A percentile compares a stretch with the other conserved stretches of the same genome.
These are phyloP conservation scores for Ctenodactylus gundi DNA, from an alignment of 2,113 vertebrate genomes.

Conservation along the genomic window DNA sequence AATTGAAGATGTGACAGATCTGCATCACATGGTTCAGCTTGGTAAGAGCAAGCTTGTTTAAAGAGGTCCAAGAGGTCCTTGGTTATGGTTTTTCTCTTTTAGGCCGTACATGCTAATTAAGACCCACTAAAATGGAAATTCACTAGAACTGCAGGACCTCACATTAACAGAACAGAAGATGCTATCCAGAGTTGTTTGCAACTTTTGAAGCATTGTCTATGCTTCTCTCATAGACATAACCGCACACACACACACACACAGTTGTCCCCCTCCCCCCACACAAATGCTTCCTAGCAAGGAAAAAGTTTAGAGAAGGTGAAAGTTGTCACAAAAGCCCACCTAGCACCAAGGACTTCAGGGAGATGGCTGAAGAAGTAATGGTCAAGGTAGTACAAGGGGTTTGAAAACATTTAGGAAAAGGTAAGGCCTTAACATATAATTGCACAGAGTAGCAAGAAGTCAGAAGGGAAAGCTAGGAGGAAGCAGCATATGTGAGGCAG, in stretches of 20 bases:
- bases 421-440: conserved; percentile 75
- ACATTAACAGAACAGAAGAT: conserved; percentile 50
- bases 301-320: conserved; percentile 68
- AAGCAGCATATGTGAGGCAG: conserved; percentile 66
- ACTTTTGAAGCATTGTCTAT: conserved; percentile 55
- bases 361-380: conserved; percentile 60
- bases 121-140: conserved; percentile 37
- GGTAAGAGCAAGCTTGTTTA: conserved; percentile 46
- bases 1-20: conserved; percentile 40
- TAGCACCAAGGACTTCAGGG: conserved; percentile 74
- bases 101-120: neutral
- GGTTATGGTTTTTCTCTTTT: conserved; percentile 29
- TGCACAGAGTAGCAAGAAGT: conserved; percentile 63
- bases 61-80: conserved; percentile 58
- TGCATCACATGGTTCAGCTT: conserved; percentile 31
- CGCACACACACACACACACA: neutral
- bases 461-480: conserved; percentile 53
- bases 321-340: conserved; percentile 70
- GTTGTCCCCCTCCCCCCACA: neutral
- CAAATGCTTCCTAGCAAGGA: conserved; percentile 61
- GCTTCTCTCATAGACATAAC: neutral
- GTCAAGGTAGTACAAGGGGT: conserved; percentile 53
- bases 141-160: conserved; percentile 54
- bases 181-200: conserved; percentile 38
- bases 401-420: conserved; percentile 60